Conservation (phyloP, 2,888 invertebrate species). For the Cantharis lateralis region DNA sequence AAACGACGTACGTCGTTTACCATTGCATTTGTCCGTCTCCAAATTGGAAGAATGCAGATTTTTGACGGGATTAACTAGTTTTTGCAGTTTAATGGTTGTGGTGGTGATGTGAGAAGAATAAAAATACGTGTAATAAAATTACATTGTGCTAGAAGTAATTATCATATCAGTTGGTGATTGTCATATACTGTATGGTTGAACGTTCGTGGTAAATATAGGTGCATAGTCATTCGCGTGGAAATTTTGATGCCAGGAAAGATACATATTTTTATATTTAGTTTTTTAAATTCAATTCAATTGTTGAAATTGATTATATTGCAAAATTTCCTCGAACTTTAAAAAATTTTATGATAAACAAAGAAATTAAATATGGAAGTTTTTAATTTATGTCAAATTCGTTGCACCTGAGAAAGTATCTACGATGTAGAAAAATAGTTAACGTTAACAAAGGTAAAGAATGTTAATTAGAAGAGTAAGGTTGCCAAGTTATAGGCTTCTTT, state of each 20-base stretch:
- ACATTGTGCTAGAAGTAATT: constrained; percentile 24
- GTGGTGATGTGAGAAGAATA: constrained; percentile 20
- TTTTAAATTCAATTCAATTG: constrained; percentile 10
- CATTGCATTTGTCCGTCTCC: background rate
- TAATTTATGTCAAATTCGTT: background rate
- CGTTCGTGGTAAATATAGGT: constrained; percentile 28
- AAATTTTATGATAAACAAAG: background rate
- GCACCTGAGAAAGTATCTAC: background rate
- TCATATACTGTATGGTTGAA: constrained; percentile 26
- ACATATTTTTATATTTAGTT: constrained; percentile 28
- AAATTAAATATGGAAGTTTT: background rate
- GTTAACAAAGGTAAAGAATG: background rate
- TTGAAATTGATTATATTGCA: constrained; percentile 11
- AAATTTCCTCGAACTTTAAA: background rate
- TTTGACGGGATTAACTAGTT: background rate
- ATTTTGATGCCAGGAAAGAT: constrained; percentile 31
- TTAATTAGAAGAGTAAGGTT: background rate
- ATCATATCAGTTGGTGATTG: constrained; percentile 31
- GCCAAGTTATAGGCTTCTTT: background rate
- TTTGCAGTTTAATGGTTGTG: background rate
- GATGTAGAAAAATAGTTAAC: background rate
- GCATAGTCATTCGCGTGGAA: constrained; percentile 30
- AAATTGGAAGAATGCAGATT: background rate
- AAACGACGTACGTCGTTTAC: background rate
- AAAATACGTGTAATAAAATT: constrained; percentile 26